Percentiles rank a stretch among this genome's conserved stretches.
These are phyloP conservation scores for Catocala sponsa DNA, from an alignment of 2,888 invertebrate genomes.

Conservation along the genomic window DNA sequence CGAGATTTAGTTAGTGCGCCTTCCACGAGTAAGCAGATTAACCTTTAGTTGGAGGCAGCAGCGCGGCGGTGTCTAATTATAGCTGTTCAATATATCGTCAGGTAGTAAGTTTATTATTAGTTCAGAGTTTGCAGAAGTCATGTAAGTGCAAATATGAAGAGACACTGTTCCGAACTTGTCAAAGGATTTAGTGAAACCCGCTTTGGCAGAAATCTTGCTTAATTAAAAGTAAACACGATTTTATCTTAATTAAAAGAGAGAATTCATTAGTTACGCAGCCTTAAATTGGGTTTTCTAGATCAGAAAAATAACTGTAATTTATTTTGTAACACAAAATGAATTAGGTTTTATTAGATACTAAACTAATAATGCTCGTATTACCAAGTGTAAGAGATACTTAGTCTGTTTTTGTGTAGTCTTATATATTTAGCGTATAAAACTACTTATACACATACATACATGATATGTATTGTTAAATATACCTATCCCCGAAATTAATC, in stretches of 20 bases:
- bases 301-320: neutral
- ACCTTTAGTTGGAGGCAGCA: too few species aligned
- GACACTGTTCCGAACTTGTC: slow-evolving; percentile 25
- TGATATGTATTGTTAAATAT: too few species aligned
- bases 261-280: neutral
- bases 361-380: too few species aligned
- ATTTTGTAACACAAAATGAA: too few species aligned
- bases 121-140: slow-evolving; percentile 12
- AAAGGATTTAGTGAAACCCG: slow-evolving; percentile 20
- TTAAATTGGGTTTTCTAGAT: slow-evolving; percentile 3
- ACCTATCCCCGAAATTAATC: too few species aligned
- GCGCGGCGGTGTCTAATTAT: neutral
- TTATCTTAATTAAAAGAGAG: slow-evolving; percentile 1
- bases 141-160: slow-evolving; percentile 10
- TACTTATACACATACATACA: too few species aligned
- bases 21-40: slow-evolving; percentile 10
- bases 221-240: slow-evolving; percentile 22
- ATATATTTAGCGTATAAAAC: too few species aligned
- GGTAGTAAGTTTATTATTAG: slow-evolving; percentile 20
- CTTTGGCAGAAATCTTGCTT: slow-evolving; percentile 2
- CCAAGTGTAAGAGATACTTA: too few species aligned
- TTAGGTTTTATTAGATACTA: too few species aligned
- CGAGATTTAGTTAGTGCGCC: slow-evolving; percentile 13
- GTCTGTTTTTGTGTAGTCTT: too few species aligned
- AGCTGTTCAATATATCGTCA: slow-evolving; percentile 2